Conservation (phyloP, 1,140 invertebrate genomes). For the Chrysomallon squamiferum region DNA sequence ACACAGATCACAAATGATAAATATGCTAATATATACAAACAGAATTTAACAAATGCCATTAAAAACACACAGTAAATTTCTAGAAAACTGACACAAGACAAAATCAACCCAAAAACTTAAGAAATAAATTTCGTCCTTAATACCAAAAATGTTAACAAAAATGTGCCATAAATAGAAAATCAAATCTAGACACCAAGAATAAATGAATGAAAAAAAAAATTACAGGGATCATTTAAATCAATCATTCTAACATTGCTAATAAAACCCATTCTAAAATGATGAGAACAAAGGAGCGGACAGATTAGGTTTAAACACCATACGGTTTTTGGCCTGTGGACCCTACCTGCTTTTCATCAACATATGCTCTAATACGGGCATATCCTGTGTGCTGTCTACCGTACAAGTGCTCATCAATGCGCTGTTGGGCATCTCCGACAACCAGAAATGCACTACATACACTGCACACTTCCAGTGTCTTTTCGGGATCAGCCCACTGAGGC, state of each 20-base stretch:
- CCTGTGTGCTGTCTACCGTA: neutral
- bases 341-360: neutral
- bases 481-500: neutral
- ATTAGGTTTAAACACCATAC: no score
- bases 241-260: neutral
- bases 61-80: constrained; percentile 2
- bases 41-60: neutral
- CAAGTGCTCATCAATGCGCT: neutral
- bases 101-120: neutral
- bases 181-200: no score
- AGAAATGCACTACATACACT: neutral
- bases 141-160: neutral
- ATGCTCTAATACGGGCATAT: neutral
- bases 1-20: constrained; percentile 5
- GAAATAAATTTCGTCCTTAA: neutral
- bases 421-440: neutral
- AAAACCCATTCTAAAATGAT: no score
- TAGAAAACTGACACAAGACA: neutral
- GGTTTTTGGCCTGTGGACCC: no score
- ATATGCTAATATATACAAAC: neutral
- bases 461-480: neutral
- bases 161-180: neutral
- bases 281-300: no score
- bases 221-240: neutral
- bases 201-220: neutral